Evolutionary conservation across 1,140 invertebrate genomes (phyloP), one percentile per base, ranked within the genome.

Genomic region (Drosophila prosaltans): DNA sequence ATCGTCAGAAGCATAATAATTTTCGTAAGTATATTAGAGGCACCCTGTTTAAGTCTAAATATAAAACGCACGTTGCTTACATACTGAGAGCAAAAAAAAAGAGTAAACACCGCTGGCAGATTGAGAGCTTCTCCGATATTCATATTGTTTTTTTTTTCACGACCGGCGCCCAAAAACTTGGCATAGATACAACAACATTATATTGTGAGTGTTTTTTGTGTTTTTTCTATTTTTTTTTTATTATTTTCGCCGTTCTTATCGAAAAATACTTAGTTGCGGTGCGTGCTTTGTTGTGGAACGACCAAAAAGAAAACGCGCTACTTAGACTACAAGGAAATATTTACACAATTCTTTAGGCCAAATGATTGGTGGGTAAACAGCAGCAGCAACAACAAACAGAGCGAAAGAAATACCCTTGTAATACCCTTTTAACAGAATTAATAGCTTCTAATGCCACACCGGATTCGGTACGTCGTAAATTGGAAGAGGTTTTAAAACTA

Each of bases 1-100:
- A 96, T 90, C 94, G 97, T 69, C 95, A 98, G 78, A 95, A 96
- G 11, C 95, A 95, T 24, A 97, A 97, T 78, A 95, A 95, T 58
- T 97, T 98, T 89, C 96, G 97, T 98, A 93, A 95, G 94, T 94
- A 10, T 4, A 1, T 21, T 10, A 26, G 21, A 26, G 3, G 8
- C 6, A 21, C 9, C 24, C 40, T 45, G 40, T 62, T 36, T 36
- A 36, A 28, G 48, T 5, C 1, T 6, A 41, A 72, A 66, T 89
- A 84, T 74, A 65, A 80, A 88, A 88, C 80, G 79, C 83, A 84
- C 80, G 65, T 69, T 58, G 30, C 1, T 8, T 3, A 26, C 60
- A 62, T 39, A 51, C 45, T 51, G 45, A 51, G 45, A 51, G 45
- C n/a, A 39, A n/a, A 30, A 28, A 62, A 45, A n/a, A 24, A 40